Percentiles rank a stretch among this genome's conserved stretches.
phyloP scores from a whole-genome alignment of 1,140 invertebrate species.

The Lepidotrigona ventralis region DNA sequence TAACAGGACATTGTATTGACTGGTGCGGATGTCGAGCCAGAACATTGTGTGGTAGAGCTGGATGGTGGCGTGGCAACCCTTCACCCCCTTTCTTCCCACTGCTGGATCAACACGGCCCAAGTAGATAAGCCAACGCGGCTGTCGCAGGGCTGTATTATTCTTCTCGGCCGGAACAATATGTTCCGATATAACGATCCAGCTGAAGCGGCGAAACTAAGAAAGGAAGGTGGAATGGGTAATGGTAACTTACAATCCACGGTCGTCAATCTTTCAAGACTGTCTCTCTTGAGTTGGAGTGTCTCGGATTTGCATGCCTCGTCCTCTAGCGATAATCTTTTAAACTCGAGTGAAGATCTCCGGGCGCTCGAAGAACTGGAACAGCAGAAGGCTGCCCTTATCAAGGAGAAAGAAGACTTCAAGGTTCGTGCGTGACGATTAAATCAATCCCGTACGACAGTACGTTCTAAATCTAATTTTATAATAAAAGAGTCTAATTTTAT shows the following conservation, averaged over 20 bases:
- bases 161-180: conserved; percentile 94
- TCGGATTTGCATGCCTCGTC: conserved; percentile 87
- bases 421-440: conserved; percentile 50
- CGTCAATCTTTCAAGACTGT: conserved; percentile 90
- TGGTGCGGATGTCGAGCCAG: conserved; percentile 89
- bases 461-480: not conserved
- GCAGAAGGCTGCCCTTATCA: conserved; percentile 78
- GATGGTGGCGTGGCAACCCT: conserved; percentile 88
- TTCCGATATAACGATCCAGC: conserved; percentile 96
- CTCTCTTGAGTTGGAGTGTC: conserved; percentile 90
- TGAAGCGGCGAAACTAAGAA: conserved; percentile 91
- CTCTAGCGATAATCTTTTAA: conserved; percentile 86
- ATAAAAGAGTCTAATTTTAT: too few relatives aligned
- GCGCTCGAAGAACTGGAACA: conserved; percentile 78
- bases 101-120: conserved; percentile 91
- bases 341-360: conserved; percentile 77
- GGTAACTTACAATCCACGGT: conserved; percentile 82
- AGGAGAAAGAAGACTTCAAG: conserved; percentile 79
- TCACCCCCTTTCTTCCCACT: conserved; percentile 87
- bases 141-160: conserved; percentile 90
- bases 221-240: conserved; percentile 82
- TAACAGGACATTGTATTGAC: conserved; percentile 88
- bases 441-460: not conserved
- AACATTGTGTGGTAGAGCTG: conserved; percentile 91
- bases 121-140: conserved; percentile 88